Percentiles rank a stretch among this genome's conserved stretches.
phyloP scores from a whole-genome alignment of 2,113 vertebrate genomes.

The Microcebus murinus region DNA sequence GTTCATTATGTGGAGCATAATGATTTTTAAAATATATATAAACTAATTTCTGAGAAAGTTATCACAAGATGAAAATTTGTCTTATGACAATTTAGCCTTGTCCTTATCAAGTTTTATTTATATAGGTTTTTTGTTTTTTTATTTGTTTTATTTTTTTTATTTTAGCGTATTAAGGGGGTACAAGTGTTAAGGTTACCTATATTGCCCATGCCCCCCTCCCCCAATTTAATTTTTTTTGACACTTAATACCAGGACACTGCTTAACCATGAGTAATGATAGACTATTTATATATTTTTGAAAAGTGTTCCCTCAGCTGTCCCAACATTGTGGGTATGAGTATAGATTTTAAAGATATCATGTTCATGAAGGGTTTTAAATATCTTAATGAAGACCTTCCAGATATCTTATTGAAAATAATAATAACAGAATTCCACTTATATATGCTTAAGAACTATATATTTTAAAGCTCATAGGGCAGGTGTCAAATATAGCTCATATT shows the following conservation, averaged over 20 bases:
- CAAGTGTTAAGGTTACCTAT: too few species aligned
- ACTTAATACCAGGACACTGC: neutral
- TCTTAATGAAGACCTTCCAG: neutral
- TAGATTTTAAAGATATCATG: conserved; percentile 1
- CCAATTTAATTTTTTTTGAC: neutral
- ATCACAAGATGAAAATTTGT: conserved; percentile 4
- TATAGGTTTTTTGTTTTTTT: neutral
- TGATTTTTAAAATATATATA: neutral
- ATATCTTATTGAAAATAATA: neutral
- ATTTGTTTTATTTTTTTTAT: too few species aligned
- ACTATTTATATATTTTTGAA: neutral
- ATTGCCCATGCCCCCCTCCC: too few species aligned
- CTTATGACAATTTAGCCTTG: neutral
- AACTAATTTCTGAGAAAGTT: neutral
- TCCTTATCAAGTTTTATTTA: conserved; percentile 40
- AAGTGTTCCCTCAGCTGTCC: neutral
- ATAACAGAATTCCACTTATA: conserved; percentile 12
- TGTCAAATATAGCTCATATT: conserved; percentile 19
- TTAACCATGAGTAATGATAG: neutral
- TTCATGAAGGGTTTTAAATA: neutral
- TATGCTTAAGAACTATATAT: conserved; percentile 5
- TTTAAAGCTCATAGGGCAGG: neutral
- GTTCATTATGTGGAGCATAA: neutral
- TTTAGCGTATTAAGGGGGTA: too few species aligned
- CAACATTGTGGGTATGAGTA: neutral